Conservation (phyloP, 2,888 invertebrate species). For the Microctonus brassicae region DNA sequence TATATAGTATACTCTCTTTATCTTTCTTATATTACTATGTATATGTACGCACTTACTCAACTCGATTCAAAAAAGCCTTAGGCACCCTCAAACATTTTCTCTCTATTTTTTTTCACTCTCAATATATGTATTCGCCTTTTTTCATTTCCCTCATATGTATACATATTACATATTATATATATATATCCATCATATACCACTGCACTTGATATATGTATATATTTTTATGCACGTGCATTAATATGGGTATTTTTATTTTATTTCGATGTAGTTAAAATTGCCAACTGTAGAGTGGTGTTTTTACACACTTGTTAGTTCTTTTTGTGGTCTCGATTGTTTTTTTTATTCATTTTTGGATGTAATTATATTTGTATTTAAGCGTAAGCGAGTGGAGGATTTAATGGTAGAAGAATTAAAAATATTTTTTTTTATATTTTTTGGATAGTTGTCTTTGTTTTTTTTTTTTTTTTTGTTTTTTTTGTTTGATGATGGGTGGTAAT, state of each 20-base stretch:
- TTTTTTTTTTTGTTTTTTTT: neutral
- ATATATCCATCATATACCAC: neutral
- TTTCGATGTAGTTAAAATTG: conserved; percentile 26
- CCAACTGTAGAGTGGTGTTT: conserved; percentile 4
- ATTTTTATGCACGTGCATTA: neutral
- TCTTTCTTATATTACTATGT: neutral
- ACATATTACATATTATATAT: no score
- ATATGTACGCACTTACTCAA: conserved; percentile 34
- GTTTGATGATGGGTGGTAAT: neutral
- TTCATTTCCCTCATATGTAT: neutral
- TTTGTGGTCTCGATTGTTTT: conserved; percentile 1
- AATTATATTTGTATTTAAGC: no score
- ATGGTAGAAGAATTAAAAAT: neutral
- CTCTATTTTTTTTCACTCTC: conserved; percentile 31
- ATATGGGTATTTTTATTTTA: conserved; percentile 21
- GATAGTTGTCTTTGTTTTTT: neutral
- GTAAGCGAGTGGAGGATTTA: neutral
- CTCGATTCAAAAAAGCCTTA: conserved; percentile 56
- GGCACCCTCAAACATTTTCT: conserved; percentile 52
- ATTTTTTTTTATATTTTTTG: neutral
- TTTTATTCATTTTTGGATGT: no score
- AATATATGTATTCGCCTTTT: neutral
- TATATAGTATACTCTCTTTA: conserved; percentile 17
- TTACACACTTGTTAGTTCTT: conserved; percentile 45
- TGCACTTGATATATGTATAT: conserved; percentile 6